Conservation (phyloP, 2,113 vertebrate species). For the Sus scrofa region DNA sequence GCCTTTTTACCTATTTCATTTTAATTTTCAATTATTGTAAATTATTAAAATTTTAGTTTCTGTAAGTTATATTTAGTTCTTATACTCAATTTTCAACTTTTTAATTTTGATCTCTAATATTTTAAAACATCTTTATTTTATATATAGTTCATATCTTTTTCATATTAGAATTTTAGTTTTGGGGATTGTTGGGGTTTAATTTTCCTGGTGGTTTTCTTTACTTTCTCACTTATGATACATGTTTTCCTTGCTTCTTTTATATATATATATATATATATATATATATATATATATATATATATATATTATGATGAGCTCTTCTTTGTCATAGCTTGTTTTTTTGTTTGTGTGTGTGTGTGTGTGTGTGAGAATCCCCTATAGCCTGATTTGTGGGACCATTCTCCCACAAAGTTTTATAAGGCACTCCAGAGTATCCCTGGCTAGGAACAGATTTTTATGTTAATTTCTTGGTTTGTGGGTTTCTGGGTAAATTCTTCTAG, state of each 20-base stretch:
- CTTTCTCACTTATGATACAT: background rate
- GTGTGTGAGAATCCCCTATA: background rate
- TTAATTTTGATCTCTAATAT: background rate
- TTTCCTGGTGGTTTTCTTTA: background rate
- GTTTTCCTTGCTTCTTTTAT: background rate
- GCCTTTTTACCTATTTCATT: background rate
- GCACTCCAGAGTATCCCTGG: background rate
- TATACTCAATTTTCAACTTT: background rate
- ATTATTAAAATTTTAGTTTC: background rate
- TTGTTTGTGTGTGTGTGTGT: too few species aligned
- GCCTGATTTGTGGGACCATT: background rate
- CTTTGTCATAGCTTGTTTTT: background rate
- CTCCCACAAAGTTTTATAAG: background rate
- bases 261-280: too few species aligned
- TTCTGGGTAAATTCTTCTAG: constrained; percentile 44
- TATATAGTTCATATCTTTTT: background rate
- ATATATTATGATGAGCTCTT: background rate
- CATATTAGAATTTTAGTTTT: background rate
- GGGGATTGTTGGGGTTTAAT: background rate
- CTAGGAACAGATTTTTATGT: constrained; percentile 22
- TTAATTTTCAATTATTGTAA: background rate
- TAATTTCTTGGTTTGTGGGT: constrained; percentile 60
- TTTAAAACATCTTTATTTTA: constrained; percentile 6
- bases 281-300: background rate
- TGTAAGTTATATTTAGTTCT: background rate